phyloP scores from a whole-genome alignment of 2,113 vertebrate genomes.

The Pimephales promelas region DNA sequence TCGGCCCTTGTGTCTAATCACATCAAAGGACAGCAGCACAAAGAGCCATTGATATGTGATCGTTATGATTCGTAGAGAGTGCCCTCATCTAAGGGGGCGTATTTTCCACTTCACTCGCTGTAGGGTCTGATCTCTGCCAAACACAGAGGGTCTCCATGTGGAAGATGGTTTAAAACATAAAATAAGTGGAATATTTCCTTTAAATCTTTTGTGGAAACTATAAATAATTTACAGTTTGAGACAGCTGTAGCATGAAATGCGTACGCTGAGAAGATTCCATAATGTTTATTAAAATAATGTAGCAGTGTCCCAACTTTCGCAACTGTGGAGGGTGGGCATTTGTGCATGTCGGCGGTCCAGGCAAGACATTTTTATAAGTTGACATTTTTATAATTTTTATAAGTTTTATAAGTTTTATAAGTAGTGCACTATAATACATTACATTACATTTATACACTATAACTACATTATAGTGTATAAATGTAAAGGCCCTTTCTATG shows the following conservation, averaged over 20 bases:
- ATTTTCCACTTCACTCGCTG: slow-evolving; percentile 36
- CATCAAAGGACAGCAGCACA: slow-evolving; percentile 43
- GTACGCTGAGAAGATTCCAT: not conserved
- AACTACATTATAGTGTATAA: too few species aligned
- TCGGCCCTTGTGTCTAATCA: slow-evolving; percentile 34
- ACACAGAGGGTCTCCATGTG: slow-evolving; percentile 9
- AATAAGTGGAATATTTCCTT: not conserved
- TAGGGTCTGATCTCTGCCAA: slow-evolving; percentile 16
- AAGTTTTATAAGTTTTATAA: too few species aligned
- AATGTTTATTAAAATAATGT: not conserved
- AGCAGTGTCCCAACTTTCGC: not conserved
- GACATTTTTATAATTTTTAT: too few species aligned
- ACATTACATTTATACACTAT: too few species aligned
- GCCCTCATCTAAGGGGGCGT: slow-evolving; percentile 5
- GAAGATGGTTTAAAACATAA: not conserved
- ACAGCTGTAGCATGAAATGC: not conserved
- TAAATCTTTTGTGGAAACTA: not conserved
- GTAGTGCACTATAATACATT: too few species aligned
- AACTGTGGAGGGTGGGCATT: too few species aligned
- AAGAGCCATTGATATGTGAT: slow-evolving; percentile 38
- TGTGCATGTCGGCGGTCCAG: too few species aligned
- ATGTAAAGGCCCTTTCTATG: too few species aligned
- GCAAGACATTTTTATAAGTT: too few species aligned
- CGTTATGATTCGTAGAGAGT: slow-evolving; percentile 42
- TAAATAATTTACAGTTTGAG: not conserved